A percentile compares a stretch with the other conserved stretches of the same genome.
Evolutionary conservation across 2,113 vertebrate species (phyloP).

Genomic region (Emberiza fucata): DNA sequence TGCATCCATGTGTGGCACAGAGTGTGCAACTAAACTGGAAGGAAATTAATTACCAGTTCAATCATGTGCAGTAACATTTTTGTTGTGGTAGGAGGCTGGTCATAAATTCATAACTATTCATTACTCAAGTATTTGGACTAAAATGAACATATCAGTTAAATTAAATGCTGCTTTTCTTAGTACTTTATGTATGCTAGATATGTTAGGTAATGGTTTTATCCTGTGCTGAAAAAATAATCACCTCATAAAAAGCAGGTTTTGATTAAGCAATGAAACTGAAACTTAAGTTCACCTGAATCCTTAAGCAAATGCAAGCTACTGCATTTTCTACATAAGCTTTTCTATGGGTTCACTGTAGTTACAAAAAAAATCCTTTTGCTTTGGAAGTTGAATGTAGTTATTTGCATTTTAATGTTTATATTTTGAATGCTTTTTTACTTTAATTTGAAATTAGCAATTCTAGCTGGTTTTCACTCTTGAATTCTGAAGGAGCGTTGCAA

Average conservation of each 20-base stretch:
- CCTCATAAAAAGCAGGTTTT: constrained; percentile 10
- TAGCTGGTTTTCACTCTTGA: neutral
- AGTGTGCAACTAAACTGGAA: neutral
- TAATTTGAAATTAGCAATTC: neutral
- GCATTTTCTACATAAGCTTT: neutral
- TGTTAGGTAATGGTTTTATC: neutral
- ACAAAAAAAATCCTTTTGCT: neutral
- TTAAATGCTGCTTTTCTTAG: neutral
- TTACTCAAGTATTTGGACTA: neutral
- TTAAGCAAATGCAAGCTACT: neutral
- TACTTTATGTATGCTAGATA: neutral
- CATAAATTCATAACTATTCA: neutral
- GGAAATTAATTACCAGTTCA: neutral
- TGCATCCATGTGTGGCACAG: neutral
- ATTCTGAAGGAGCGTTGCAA: neutral
- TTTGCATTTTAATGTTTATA: neutral
- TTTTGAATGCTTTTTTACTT: neutral
- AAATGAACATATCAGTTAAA: neutral
- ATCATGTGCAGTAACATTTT: neutral
- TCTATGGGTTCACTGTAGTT: neutral
- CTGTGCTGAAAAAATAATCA: constrained; percentile 12
- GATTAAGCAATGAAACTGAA: neutral
- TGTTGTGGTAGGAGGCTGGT: neutral
- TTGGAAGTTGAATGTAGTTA: neutral
- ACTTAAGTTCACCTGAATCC: neutral